Conservation (phyloP, 2,113 vertebrate genomes). For the Amphiprion ocellaris region DNA sequence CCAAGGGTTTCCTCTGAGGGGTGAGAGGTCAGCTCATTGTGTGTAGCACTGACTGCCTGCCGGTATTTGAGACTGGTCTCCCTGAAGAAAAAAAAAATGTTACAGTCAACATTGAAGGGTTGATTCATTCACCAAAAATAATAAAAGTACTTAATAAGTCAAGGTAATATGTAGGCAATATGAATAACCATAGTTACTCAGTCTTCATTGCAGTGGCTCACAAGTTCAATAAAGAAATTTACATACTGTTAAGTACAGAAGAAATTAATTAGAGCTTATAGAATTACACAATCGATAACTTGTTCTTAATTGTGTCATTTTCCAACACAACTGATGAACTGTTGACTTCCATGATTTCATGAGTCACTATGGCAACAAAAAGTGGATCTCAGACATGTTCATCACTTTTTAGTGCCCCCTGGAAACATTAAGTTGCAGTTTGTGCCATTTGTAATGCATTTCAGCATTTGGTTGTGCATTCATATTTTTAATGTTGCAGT, state of each 20-base stretch:
- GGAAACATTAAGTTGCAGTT: neutral
- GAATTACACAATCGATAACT: too few species aligned
- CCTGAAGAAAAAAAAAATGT: conserved; percentile 73
- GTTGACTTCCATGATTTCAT: too few species aligned
- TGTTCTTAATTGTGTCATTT: too few species aligned
- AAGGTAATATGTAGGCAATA: neutral
- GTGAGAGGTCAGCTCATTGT: conserved; percentile 81
- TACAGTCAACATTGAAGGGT: neutral
- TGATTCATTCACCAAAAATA: neutral
- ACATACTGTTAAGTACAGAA: too few species aligned
- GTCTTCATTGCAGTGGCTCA: too few species aligned
- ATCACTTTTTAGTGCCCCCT: neutral
- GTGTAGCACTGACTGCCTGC: conserved; percentile 89
- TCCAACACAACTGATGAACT: too few species aligned
- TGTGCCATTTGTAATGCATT: neutral
- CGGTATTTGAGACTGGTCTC: conserved; percentile 96
- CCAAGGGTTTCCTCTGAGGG: conserved; percentile 82
- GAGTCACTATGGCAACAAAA: too few species aligned
- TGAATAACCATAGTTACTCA: too few species aligned
- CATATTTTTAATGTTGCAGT: neutral
- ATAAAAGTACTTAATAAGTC: neutral
- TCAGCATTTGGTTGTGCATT: neutral
- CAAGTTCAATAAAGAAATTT: too few species aligned
- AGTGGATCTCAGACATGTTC: neutral
- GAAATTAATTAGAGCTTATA: too few species aligned